These are phyloP conservation scores for Solenodon paradoxus DNA, from an alignment of 2,113 vertebrate genomes.

Conservation along the genomic window DNA sequence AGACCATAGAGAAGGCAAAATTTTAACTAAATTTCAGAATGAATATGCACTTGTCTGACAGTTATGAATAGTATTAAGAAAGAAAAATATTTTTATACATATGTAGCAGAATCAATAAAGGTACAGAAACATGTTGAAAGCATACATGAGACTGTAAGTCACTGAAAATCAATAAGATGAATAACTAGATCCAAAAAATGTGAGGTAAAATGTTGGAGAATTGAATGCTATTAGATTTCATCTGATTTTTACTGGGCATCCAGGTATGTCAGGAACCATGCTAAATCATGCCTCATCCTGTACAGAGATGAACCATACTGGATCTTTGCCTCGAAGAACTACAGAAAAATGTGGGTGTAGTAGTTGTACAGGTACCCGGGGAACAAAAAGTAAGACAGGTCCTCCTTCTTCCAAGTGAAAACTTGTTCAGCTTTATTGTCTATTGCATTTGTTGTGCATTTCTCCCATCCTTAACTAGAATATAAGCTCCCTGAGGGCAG, in stretches of 20 bases:
- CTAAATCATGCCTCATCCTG: background rate
- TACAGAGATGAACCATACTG: background rate
- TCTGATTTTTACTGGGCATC: background rate
- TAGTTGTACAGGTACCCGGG: background rate
- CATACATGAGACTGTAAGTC: background rate
- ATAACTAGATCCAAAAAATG: background rate
- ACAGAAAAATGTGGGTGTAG: background rate
- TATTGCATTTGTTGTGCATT: background rate
- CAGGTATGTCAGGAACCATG: background rate
- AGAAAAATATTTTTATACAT: background rate
- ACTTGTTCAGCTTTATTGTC: background rate
- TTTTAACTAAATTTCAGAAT: background rate
- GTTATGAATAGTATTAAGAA: background rate
- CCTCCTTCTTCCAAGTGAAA: no score
- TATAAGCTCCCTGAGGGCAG: background rate
- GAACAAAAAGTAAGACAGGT: background rate
- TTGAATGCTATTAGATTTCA: background rate
- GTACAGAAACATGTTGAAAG: background rate
- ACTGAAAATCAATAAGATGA: background rate
- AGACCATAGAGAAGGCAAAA: background rate
- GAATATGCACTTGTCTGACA: background rate
- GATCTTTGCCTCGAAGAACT: background rate
- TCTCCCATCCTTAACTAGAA: background rate
- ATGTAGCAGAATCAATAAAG: background rate
- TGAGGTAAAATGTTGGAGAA: background rate